These are phyloP conservation scores for Drosophila mulleri DNA, from an alignment of 2,888 invertebrate species.

Conservation along the genomic window DNA sequence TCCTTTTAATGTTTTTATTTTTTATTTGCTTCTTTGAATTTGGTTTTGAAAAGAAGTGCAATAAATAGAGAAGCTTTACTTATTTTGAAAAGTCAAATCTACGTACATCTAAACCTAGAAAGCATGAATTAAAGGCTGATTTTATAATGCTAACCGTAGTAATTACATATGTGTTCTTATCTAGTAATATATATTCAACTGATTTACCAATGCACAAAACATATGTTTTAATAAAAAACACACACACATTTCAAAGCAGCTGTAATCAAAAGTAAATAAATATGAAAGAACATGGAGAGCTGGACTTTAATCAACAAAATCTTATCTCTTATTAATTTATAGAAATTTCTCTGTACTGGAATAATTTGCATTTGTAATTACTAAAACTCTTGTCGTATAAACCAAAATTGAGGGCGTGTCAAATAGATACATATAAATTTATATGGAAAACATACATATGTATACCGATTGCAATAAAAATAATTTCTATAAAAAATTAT, in stretches of 20 bases:
- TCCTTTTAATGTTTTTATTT: not conserved
- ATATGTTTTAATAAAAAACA: not conserved
- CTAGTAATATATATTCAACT: conserved; percentile 27
- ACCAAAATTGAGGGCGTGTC: conserved; percentile 20
- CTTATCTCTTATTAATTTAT: conserved; percentile 12
- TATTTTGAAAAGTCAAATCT: conserved; percentile 25
- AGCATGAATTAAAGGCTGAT: conserved; percentile 65
- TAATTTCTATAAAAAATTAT: conserved; percentile 23
- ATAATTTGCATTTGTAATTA: conserved; percentile 45
- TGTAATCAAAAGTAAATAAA: conserved; percentile 43
- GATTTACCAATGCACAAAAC: conserved; percentile 53
- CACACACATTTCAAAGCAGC: conserved; percentile 22
- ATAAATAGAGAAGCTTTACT: conserved; percentile 10
- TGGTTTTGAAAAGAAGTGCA: conserved; percentile 23
- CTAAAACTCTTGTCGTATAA: conserved; percentile 20
- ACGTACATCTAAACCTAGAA: conserved; percentile 43
- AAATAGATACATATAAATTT: conserved; percentile 1
- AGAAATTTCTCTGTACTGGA: conserved; percentile 3
- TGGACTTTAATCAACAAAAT: conserved; percentile 8
- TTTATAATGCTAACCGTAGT: conserved; percentile 60
- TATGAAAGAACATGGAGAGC: conserved; percentile 5
- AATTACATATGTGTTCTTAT: conserved; percentile 28
- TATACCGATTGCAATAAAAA: conserved; percentile 57
- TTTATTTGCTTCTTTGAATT: not conserved
- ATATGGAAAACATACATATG: conserved; percentile 31